Conservation (phyloP, 2,113 vertebrate genomes). For the Mixornis gularis region DNA sequence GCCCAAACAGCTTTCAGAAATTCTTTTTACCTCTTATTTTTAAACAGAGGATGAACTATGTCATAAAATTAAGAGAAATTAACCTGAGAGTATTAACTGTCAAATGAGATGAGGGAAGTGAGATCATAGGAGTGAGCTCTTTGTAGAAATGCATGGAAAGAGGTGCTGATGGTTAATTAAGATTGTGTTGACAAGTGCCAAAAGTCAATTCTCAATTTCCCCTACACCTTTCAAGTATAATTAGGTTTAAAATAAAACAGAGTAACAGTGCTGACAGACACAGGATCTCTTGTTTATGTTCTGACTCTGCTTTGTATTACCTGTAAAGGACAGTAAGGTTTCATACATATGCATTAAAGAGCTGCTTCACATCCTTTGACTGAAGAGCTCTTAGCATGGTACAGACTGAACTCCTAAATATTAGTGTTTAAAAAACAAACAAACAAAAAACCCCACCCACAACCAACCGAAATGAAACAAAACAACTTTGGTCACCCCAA, state of each 20-base stretch:
- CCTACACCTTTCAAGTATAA: not conserved
- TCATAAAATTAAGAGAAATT: not conserved
- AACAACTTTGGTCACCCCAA: not conserved
- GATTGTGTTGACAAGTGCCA: not conserved
- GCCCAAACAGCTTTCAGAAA: not conserved
- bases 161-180: conserved; percentile 18
- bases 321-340: not conserved
- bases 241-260: conserved; percentile 22
- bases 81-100: not conserved
- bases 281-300: not conserved
- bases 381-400: not conserved
- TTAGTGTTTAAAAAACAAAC: not conserved
- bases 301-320: not conserved
- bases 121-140: not conserved
- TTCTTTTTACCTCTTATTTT: not conserved
- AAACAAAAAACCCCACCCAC: not conserved
- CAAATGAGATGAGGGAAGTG: not conserved
- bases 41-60: not conserved
- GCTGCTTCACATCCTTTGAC: not conserved
- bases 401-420: not conserved
- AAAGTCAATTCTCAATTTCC: conserved; percentile 21
- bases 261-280: not conserved
- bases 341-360: not conserved
- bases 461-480: not conserved
- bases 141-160: not conserved